Base-by-base conservation (phyloP, 2,888 invertebrate species). In the Mylabris sibirica region DNA sequence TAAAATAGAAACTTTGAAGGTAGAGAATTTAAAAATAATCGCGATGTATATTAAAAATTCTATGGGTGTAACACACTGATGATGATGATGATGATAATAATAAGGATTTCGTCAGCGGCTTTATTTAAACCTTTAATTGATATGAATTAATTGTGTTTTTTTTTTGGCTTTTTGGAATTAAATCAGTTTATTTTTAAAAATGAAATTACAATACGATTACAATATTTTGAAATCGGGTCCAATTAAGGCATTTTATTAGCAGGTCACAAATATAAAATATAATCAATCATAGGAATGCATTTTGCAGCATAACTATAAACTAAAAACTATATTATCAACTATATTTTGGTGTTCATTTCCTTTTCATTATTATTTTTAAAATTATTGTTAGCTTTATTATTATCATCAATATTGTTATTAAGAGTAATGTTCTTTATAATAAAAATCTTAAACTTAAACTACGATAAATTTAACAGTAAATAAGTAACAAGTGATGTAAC, bases 251-350 rank as follows among this genome's bases (percentile, higher is more conserved):
- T 44, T 14, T 35, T 35, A 35, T 35, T 77, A 79, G 76, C 81
- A 81, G 81, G 81, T 81, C 81, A 80, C 81, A 76, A 30, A 77
- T 77, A 76, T 63, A 68, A 69, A 72, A 66, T 72, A 66, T 66
- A 66, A 71, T 69, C 68, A 74, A 74, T 73, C 72, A 74, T 62
- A 71, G 70, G 68, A 69, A 69, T 67, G 71, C 69, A 72, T 69
- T 38, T 49, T 12, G 30, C 35, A 35, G 63, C 30, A 60, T 66
- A 60, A 63, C 70, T 70, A 70, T n/a, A 57, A 60, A 64, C 62
- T 67, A 70, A 24, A n/a, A 20, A 17, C 53, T 49, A 34, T 67
- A 70, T 66, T 65, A 65, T 65, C 65, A 70, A 64, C 41, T 65
- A 67, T 65, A 67, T 66, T 74, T 74, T 74, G 74, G 74, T 74